Evolutionary conservation across 2,888 invertebrate genomes (phyloP).

Genomic region (Agrenia bidenticulata): DNA sequence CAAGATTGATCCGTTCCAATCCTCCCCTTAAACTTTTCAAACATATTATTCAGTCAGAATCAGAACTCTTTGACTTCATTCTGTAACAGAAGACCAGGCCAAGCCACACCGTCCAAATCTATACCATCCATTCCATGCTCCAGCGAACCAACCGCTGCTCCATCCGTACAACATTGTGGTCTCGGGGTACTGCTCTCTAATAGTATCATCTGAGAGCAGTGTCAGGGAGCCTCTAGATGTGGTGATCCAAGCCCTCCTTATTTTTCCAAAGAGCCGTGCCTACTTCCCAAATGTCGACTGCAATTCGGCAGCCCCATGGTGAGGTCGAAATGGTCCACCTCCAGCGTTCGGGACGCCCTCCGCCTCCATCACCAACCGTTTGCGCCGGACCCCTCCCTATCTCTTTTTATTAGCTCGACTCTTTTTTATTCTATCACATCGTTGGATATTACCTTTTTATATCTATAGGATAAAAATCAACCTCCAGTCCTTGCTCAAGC

Average conservation of each 20-base stretch:
- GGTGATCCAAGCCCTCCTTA: too few species aligned
- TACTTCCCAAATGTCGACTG: not conserved
- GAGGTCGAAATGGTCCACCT: slow-evolving; percentile 1
- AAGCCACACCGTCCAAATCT: slow-evolving; percentile 8
- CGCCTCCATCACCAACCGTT: slow-evolving; percentile 15
- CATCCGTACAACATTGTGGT: too few species aligned
- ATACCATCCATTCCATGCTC: slow-evolving; percentile 2
- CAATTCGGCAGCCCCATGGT: slow-evolving; percentile 3
- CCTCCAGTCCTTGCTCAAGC: too few species aligned
- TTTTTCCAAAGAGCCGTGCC: not conserved
- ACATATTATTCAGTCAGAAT: slow-evolving; percentile 46
- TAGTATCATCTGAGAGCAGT: too few species aligned
- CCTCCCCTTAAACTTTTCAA: slow-evolving; percentile 53
- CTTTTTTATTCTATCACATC: not conserved
- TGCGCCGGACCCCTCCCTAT: slow-evolving; percentile 10
- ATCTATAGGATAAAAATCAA: too few species aligned
- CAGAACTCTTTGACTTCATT: slow-evolving; percentile 14
- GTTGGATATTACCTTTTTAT: too few species aligned
- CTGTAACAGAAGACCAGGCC: not conserved
- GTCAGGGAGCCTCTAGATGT: too few species aligned
- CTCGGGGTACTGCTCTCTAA: too few species aligned
- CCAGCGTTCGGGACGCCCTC: slow-evolving; percentile 2
- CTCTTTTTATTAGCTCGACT: slow-evolving; percentile 7
- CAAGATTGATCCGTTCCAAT: slow-evolving; percentile 55
- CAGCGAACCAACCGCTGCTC: not conserved